Conservation (phyloP, 2,113 vertebrate genomes). For the Hippocampus guttulatus region DNA sequence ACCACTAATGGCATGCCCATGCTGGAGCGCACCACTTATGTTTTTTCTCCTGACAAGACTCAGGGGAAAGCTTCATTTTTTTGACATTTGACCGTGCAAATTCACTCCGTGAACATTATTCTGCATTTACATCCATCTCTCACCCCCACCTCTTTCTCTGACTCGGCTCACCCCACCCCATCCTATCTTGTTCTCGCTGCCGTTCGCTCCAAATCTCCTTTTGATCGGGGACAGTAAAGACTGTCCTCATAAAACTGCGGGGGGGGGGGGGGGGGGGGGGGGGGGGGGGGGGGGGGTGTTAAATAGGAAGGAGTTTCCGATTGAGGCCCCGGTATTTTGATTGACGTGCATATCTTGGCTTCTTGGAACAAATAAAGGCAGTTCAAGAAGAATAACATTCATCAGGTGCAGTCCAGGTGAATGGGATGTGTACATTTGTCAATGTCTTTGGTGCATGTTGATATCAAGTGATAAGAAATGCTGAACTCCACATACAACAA, state of each 20-base stretch:
- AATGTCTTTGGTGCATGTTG: not conserved
- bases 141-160: slow-evolving; percentile 50
- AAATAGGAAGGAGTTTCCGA: slow-evolving; percentile 76
- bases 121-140: slow-evolving; percentile 94
- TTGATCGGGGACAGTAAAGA: slow-evolving; percentile 83
- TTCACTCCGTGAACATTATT: slow-evolving; percentile 98
- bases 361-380: slow-evolving; percentile 40
- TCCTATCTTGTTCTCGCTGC: slow-evolving; percentile 20
- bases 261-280: no score
- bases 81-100: slow-evolving; percentile 99
- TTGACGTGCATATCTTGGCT: slow-evolving; percentile 29
- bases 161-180: slow-evolving; percentile 43
- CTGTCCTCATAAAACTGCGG: slow-evolving; percentile 83
- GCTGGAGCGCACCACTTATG: slow-evolving; percentile 87
- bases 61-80: slow-evolving; percentile 98
- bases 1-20: slow-evolving; percentile 92
- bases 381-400: slow-evolving; percentile 24
- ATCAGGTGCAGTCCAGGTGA: not conserved
- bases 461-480: not conserved
- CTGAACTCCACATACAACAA: no score
- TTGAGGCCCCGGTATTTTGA: slow-evolving; percentile 62
- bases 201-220: slow-evolving; percentile 43
- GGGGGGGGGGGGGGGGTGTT: no score
- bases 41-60: slow-evolving; percentile 97
- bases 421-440: slow-evolving; percentile 3